Base-by-base conservation (phyloP, 2,888 invertebrate species). In the Cacoxenus indagator region DNA sequence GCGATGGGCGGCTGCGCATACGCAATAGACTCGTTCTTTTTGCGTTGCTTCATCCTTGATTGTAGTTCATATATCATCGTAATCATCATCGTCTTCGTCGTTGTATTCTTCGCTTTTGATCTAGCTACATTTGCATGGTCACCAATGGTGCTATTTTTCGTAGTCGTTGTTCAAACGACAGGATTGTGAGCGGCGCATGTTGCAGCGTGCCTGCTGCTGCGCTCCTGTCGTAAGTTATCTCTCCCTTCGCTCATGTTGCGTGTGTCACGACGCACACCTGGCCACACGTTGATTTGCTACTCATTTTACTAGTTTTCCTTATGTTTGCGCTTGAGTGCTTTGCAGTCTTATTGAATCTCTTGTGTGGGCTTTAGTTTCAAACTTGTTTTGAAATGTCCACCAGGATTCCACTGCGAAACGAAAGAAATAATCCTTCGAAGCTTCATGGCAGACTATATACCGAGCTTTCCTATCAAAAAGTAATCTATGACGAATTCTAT, bases 1-100 rank as follows among this genome's bases (percentile, higher is more conserved):
- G 24, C 22, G 8, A 24, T 48, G 14, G 2, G 19, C 8, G 27
- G 26, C 27, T 22, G 14, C 22, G 54, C 54, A 55, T 55, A 26
- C 54, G 54, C 54, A 55, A 55, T 26, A 3, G 27, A 55, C 54
- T 55, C 26, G 54, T 55, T 55, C 54, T 55, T 55, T 55, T 55
- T 55, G 54, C 54, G 54, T 26, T 24, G 54, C 54, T 26, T 55
- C n/a, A 55, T 17, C 14, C 0, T 19, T 51, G 1, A 51, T 24
- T 5, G 11, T 9, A 55, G 27, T 55, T 55, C 54, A 55, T 24
- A 55, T 55, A 26, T 26, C 26, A 11, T 3, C 19, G 11, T 26
- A 4, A 55, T 48, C 26, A 55, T 55, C 4, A 26, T 55, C 24
- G 9, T 54, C 24, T 24, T 55, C 4, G n/a, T 55, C 24, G 9